A percentile compares a stretch with the other conserved stretches of the same genome.
Conservation (phyloP, 2,797 vertebrate genomes). For the Rhincodon typus region DNA sequence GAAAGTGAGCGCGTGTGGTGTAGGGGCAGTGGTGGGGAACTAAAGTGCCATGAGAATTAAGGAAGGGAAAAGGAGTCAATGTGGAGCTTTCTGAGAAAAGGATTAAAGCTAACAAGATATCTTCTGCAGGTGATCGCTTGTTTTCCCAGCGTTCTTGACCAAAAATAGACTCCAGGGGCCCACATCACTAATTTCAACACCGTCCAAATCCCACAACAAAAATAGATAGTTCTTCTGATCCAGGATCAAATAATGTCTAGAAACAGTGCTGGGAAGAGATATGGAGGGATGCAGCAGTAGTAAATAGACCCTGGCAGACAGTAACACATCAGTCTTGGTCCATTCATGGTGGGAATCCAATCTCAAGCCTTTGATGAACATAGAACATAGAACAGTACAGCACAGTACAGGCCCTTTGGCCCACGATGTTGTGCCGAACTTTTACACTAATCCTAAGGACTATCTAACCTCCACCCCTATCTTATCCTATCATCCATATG, state of each 20-base stretch:
- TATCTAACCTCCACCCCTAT: too few relatives aligned
- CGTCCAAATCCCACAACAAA: not conserved
- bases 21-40: too few relatives aligned
- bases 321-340: not conserved
- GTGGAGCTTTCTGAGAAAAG: not conserved
- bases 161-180: not conserved
- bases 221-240: not conserved
- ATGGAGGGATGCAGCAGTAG: not conserved
- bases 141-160: not conserved
- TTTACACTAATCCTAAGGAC: too few relatives aligned
- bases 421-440: too few relatives aligned
- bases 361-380: not conserved
- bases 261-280: not conserved
- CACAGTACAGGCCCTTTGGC: too few relatives aligned
- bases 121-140: not conserved
- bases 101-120: not conserved
- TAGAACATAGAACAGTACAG: too few relatives aligned
- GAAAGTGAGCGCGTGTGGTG: too few relatives aligned
- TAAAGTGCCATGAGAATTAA: not conserved
- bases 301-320: not conserved
- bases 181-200: not conserved
- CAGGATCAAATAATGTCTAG: not conserved
- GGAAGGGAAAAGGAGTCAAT: not conserved
- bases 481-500: too few relatives aligned
- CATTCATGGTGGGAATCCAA: not conserved